Evolutionary conservation across 2,797 vertebrate genomes (phyloP), one percentile per base, ranked within the genome.

Genomic region (Brachymystax lenok): DNA sequence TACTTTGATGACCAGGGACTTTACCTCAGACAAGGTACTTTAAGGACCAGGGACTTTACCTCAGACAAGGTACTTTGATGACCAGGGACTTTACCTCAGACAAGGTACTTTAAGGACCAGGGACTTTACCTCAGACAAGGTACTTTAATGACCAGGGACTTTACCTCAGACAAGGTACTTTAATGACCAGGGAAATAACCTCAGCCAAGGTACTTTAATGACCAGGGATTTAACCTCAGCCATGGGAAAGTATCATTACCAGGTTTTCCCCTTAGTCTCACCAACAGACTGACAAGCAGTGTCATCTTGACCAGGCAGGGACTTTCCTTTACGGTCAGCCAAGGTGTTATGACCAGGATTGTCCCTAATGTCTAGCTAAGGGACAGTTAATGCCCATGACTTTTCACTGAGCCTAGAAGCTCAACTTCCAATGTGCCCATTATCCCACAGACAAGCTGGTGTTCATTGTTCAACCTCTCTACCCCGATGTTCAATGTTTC

Each of bases 11-110:
- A 46, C 0, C 40, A 46, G 40, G 40, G 40, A 46, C 7, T 35
- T 7, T 5, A 35, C 35, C 35, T 35, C 77, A 96, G 96, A 80
- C 97, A 98, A 28, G 14, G 54, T 19, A 56, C 19, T 14, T 3
- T 56, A 1, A 56, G 6, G 52, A 54, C 1, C 14, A n/a, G 19
- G 4, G 54, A 17, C 54, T 56, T 4, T 0, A 16, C 54, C 54
- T 56, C 54, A 56, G 16, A 4, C 54, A 56, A 56, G 6, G 19
- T 1, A 17, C 54, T 17, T 1, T 56, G 14, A 56, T 16, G 14
- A 40, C 1, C 35, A 40, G 35, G 35, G 35, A 40, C 35, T 7
- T 7, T 7, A 35, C 35, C 35, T 35, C 35, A 40, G 35, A 1
- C 35, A 40, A 8, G 35, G 35, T 7, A 35, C 35, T 35, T 8